These are phyloP conservation scores for Hippocampus zosterae DNA, from an alignment of 2,113 vertebrate species.

Conservation along the genomic window DNA sequence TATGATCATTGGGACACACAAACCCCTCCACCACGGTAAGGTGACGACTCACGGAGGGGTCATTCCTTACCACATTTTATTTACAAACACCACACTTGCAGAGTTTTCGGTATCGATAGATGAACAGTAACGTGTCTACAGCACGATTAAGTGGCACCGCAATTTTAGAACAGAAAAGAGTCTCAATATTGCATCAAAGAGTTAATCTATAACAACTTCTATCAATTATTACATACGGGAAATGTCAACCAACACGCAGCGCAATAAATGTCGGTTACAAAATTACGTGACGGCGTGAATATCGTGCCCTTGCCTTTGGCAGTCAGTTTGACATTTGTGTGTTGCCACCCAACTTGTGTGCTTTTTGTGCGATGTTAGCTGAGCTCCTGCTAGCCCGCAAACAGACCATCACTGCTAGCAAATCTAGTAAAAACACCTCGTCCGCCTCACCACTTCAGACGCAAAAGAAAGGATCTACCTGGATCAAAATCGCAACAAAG, in stretches of 20 bases:
- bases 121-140: neutral
- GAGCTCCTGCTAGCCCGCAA: constrained; percentile 22
- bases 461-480: neutral
- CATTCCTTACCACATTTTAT: neutral
- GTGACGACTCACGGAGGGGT: too few species aligned
- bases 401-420: constrained; percentile 35
- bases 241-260: neutral
- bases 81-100: neutral
- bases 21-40: too few species aligned
- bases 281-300: neutral
- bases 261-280: neutral
- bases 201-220: neutral
- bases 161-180: neutral
- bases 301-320: neutral
- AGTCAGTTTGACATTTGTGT: neutral
- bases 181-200: neutral
- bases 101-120: neutral
- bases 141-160: neutral
- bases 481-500: neutral
- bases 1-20: too few species aligned
- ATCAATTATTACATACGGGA: neutral
- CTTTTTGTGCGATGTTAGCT: constrained; percentile 38
- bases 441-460: constrained; percentile 2
- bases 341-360: neutral
- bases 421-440: constrained; percentile 1